phyloP scores from a whole-genome alignment of 2,888 invertebrate species.

The Andrena fulva region DNA sequence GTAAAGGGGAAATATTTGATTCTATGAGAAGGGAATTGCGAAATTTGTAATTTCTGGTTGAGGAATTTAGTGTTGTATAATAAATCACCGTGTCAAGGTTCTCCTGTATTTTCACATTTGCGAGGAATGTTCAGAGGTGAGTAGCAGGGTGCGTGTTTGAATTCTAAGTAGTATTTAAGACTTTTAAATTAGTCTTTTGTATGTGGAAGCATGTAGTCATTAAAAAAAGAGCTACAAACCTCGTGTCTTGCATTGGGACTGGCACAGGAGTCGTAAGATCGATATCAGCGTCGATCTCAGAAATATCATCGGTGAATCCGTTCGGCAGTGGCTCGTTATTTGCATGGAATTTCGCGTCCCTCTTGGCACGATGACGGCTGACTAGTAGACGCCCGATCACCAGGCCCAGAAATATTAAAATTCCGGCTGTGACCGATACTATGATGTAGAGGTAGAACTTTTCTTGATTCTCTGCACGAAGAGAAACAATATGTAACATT shows the following conservation, averaged over 20 bases:
- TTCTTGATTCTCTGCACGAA: conserved; percentile 89
- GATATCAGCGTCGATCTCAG: conserved; percentile 93
- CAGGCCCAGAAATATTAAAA: conserved; percentile 90
- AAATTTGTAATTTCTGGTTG: no score
- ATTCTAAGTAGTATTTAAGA: not conserved
- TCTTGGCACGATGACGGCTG: conserved; percentile 88
- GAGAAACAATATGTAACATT: not conserved
- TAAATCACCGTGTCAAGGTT: no score
- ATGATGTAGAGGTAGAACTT: conserved; percentile 94
- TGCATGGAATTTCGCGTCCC: conserved; percentile 89
- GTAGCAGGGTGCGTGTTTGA: no score
- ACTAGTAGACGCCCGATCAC: conserved; percentile 90
- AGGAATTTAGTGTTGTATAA: no score
- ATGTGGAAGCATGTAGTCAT: not conserved
- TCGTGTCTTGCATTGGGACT: conserved; percentile 85
- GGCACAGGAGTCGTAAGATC: conserved; percentile 90
- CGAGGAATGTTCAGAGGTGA: no score
- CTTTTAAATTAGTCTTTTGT: not conserved
- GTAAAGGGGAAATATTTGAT: no score
- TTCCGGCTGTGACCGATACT: conserved; percentile 90
- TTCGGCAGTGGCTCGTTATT: conserved; percentile 92
- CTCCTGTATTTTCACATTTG: no score
- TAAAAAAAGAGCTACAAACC: conserved; percentile 68
- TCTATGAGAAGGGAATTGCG: no score
- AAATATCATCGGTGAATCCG: conserved; percentile 94